Conservation (phyloP, 1,140 invertebrate species). For the Cephus cinctus region DNA sequence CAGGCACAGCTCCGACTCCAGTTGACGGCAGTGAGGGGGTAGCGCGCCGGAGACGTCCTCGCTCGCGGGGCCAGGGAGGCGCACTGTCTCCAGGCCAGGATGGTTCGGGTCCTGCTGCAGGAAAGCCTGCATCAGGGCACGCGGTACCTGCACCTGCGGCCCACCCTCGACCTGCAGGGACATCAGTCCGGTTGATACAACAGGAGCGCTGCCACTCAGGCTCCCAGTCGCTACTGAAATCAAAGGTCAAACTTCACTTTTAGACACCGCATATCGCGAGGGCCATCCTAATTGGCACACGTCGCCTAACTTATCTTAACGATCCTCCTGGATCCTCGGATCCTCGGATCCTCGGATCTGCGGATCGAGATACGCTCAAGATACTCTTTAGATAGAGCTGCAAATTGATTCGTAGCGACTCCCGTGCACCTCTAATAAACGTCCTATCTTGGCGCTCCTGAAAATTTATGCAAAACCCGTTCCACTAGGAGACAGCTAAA, state of each 20-base stretch:
- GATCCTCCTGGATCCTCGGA: too few relatives aligned
- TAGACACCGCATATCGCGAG: too few relatives aligned
- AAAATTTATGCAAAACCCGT: conserved; percentile 45
- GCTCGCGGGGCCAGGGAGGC: conserved; percentile 49
- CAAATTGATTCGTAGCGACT: conserved; percentile 23
- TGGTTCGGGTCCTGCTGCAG: conserved; percentile 66
- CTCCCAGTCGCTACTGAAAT: conserved; percentile 48
- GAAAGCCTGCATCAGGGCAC: conserved; percentile 64
- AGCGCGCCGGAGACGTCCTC: conserved; percentile 50
- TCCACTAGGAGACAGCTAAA: conserved; percentile 41
- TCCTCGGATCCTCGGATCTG: too few relatives aligned
- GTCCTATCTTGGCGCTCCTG: too few relatives aligned
- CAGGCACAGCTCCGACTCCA: conserved; percentile 77
- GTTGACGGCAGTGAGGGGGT: conserved; percentile 55
- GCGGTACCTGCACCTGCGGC: conserved; percentile 63
- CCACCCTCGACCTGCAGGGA: conserved; percentile 54
- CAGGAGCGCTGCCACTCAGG: conserved; percentile 31
- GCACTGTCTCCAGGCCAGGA: conserved; percentile 65
- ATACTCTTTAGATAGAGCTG: conserved; percentile 1
- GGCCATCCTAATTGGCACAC: too few relatives aligned
- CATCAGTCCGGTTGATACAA: conserved; percentile 30
- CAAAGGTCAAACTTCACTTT: too few relatives aligned
- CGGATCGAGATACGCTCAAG: too few relatives aligned
- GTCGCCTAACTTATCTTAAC: too few relatives aligned
- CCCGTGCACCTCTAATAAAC: too few relatives aligned